Evolutionary conservation across 2,113 vertebrate species (phyloP).

Genomic region (Podocnemis expansa): DNA sequence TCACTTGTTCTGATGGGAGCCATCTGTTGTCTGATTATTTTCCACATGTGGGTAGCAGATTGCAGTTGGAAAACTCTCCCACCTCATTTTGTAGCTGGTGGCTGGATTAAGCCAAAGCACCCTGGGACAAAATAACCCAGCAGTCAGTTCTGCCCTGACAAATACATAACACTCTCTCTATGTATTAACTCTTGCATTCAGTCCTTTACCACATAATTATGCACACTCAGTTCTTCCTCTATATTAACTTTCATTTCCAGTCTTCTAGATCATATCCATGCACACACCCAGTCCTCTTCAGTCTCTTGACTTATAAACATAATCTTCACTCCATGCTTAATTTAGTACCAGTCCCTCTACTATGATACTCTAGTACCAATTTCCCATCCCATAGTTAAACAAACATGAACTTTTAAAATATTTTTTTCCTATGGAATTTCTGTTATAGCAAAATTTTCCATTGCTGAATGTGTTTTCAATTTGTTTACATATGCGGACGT

Average conservation of each 20-base stretch:
- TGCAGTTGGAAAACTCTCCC: background rate
- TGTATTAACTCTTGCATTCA: background rate
- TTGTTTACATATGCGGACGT: background rate
- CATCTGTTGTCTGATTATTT: background rate
- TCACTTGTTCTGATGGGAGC: background rate
- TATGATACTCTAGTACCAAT: background rate
- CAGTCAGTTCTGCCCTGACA: background rate
- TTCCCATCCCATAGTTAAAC: background rate
- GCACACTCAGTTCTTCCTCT: background rate
- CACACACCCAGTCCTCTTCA: background rate
- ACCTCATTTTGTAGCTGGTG: rapidly evolving
- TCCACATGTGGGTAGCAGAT: background rate
- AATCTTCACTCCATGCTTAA: background rate
- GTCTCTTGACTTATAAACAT: background rate
- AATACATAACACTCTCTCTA: background rate
- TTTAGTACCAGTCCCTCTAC: background rate
- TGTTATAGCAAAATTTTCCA: background rate
- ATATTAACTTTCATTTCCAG: background rate
- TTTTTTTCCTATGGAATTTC: background rate
- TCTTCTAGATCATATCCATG: constrained; percentile 27
- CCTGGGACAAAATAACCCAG: background rate
- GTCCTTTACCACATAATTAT: background rate
- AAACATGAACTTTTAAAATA: background rate
- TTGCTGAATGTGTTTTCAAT: background rate
- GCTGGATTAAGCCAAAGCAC: background rate